A percentile compares a stretch with the other conserved stretches of the same genome.
Evolutionary conservation across 2,113 vertebrate genomes (phyloP).

Genomic region (Pandion haliaetus): DNA sequence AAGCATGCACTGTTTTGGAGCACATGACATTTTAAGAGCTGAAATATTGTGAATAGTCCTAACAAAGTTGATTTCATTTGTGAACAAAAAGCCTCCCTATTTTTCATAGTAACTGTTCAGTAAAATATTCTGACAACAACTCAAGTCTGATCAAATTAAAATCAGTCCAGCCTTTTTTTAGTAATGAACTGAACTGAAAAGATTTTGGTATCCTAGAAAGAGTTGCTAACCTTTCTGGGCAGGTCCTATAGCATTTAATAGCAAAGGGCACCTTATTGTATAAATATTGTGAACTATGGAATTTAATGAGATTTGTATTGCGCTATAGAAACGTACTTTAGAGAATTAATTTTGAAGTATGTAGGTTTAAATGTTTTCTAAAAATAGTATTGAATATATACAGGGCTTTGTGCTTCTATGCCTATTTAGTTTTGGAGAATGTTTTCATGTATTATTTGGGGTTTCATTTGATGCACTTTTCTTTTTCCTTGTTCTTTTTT

Average conservation of each 20-base stretch:
- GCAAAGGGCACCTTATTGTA: slow-evolving; percentile 3
- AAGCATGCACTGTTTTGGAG: background rate
- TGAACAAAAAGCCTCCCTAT: background rate
- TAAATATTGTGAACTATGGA: slow-evolving; percentile 30
- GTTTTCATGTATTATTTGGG: slow-evolving; percentile 67
- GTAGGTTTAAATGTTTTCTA: slow-evolving; percentile 57
- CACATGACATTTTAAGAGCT: background rate
- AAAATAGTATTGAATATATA: slow-evolving; percentile 46
- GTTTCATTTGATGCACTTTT: slow-evolving; percentile 40
- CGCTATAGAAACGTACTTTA: slow-evolving; percentile 23
- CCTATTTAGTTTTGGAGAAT: slow-evolving; percentile 53
- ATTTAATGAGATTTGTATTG: slow-evolving; percentile 55
- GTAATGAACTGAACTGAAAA: background rate
- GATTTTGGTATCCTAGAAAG: slow-evolving; percentile 32
- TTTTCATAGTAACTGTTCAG: background rate
- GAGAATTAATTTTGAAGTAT: slow-evolving; percentile 60
- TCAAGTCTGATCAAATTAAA: slow-evolving; percentile 17
- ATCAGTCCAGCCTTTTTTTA: background rate
- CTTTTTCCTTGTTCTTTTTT: slow-evolving; percentile 34
- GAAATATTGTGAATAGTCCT: background rate
- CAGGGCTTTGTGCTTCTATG: slow-evolving; percentile 42
- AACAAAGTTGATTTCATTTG: slow-evolving; percentile 5
- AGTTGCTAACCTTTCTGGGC: slow-evolving; percentile 35
- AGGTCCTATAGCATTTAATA: slow-evolving; percentile 31
- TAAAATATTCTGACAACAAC: slow-evolving; percentile 5